Evolutionary conservation across 2,113 vertebrate genomes (phyloP).

Genomic region (Puffinus mauretanicus): DNA sequence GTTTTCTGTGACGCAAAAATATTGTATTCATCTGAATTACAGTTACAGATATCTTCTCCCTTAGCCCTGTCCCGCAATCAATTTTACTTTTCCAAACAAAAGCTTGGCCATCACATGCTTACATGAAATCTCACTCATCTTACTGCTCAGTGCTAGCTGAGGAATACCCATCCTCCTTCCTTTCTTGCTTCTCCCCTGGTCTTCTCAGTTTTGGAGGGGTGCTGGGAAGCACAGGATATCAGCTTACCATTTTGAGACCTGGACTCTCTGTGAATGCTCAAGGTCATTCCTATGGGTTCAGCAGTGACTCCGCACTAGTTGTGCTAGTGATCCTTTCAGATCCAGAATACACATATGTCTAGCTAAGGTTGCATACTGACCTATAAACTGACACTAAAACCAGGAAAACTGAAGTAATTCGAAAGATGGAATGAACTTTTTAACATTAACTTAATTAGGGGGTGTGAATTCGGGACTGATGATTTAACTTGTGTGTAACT

Average conservation of each 20-base stretch:
- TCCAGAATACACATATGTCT: fast-evolving
- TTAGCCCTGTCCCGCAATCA: background rate
- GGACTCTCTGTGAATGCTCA: background rate
- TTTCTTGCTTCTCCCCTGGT: background rate
- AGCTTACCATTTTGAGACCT: background rate
- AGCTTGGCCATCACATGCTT: background rate
- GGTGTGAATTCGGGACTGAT: background rate
- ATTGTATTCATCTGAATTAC: background rate
- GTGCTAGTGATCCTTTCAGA: background rate
- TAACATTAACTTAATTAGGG: background rate
- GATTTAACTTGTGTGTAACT: background rate
- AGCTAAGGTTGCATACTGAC: too few relatives aligned
- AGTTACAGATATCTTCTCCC: background rate
- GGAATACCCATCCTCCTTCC: background rate
- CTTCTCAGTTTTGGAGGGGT: background rate
- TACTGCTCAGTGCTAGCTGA: background rate
- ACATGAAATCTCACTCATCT: background rate
- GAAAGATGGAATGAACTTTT: background rate
- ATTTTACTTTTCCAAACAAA: background rate
- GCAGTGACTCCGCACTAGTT: background rate
- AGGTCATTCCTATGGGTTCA: background rate
- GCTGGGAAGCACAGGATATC: background rate
- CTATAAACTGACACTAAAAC: background rate
- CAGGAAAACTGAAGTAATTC: background rate
- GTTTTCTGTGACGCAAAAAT: background rate